These are phyloP conservation scores for Florisuga fusca DNA, from an alignment of 2,797 vertebrate species.

Conservation along the genomic window DNA sequence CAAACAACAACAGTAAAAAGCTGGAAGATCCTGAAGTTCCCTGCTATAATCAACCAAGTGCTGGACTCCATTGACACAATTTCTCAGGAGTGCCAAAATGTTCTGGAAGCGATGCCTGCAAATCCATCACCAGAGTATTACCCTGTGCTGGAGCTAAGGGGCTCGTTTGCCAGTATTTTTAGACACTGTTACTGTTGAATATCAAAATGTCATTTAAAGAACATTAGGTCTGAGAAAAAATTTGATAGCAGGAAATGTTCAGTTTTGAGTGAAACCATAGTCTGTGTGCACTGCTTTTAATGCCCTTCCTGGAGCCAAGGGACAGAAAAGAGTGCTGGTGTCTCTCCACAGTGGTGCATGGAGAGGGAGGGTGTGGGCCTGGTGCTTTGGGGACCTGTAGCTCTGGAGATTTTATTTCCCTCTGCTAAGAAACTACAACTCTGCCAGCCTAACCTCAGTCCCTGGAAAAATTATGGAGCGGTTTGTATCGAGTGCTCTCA, in stretches of 20 bases:
- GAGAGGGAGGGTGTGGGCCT: background rate
- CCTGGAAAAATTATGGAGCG: too few relatives aligned
- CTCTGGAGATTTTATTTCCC: background rate
- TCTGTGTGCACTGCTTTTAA: background rate
- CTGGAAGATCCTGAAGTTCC: slow-evolving; percentile 81
- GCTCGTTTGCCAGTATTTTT: background rate
- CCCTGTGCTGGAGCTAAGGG: slow-evolving; percentile 88
- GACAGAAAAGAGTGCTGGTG: background rate
- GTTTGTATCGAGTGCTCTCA: too few relatives aligned
- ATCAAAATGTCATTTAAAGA: slow-evolving; percentile 70
- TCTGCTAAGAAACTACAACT: background rate
- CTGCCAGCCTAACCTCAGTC: too few relatives aligned
- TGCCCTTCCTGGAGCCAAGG: slow-evolving; percentile 24
- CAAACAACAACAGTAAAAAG: background rate
- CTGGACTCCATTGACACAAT: slow-evolving; percentile 91
- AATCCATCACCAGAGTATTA: slow-evolving; percentile 86
- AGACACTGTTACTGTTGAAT: slow-evolving; percentile 52
- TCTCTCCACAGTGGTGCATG: background rate
- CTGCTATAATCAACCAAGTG: slow-evolving; percentile 87
- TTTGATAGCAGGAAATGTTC: slow-evolving; percentile 49
- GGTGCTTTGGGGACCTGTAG: background rate
- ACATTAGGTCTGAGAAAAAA: slow-evolving; percentile 22
- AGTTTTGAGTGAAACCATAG: background rate
- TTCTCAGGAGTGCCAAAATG: slow-evolving; percentile 89
- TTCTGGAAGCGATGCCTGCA: slow-evolving; percentile 85